phyloP scores from a whole-genome alignment of 2,797 vertebrate genomes.

The Knipowitschia caucasica region DNA sequence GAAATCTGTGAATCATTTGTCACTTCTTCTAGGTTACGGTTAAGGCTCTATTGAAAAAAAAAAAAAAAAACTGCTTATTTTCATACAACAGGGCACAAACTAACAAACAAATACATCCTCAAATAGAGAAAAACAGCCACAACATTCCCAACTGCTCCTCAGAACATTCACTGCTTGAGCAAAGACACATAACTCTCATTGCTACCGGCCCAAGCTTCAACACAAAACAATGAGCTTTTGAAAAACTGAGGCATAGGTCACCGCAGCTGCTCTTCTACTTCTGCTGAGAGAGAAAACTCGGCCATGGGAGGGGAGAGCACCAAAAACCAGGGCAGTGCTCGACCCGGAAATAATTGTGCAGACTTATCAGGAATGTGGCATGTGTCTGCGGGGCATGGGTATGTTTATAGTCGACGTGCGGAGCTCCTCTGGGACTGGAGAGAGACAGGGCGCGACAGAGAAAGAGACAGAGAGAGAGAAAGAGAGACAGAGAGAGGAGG shows the following conservation, averaged over 20 bases:
- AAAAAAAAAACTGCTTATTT: constrained; percentile 23
- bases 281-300: constrained; percentile 15
- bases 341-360: constrained; percentile 80
- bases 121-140: constrained; percentile 42
- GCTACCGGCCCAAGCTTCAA: constrained; percentile 27
- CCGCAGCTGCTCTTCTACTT: constrained; percentile 67
- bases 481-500: background rate
- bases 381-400: constrained; percentile 54
- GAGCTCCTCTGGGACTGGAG: constrained; percentile 44
- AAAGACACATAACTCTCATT: constrained; percentile 25
- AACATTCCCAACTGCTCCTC: constrained; percentile 38
- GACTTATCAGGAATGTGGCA: constrained; percentile 71
- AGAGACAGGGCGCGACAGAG: too few species aligned
- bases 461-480: constrained; percentile 1
- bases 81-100: constrained; percentile 27
- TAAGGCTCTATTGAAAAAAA: too few species aligned
- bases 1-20: too few species aligned
- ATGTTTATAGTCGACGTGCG: constrained; percentile 73
- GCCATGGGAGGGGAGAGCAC: constrained; percentile 8
- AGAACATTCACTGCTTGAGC: constrained; percentile 27
- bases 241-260: constrained; percentile 40
- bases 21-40: too few species aligned
- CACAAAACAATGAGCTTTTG: constrained; percentile 28
- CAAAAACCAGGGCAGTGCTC: constrained; percentile 40
- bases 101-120: constrained; percentile 29